Base-by-base conservation (phyloP, 2,797 vertebrate species). In the Tiaroga cobitis region DNA sequence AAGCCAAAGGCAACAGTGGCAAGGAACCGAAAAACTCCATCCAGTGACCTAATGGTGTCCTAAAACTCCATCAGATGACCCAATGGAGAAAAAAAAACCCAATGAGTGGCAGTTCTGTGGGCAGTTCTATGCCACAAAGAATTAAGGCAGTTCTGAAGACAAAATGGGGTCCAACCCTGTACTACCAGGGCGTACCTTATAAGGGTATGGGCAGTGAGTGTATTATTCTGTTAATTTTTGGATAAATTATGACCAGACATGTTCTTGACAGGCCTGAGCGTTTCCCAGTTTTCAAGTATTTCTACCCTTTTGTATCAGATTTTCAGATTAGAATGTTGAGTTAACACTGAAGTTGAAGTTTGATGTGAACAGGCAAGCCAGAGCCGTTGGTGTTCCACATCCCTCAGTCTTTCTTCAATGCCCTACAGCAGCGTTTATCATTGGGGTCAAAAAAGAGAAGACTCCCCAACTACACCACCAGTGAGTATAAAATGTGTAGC, bases 381-480 rank as follows among this genome's bases (percentile, higher is more conserved):
- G 95, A 97, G 51, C 96, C 97, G 0, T 90, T 98, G 91, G 96
- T 98, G 16, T 98, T 96, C 92, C 96, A 97, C 92, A 95, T 98
- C 74, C 96, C 97, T 2, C 97, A 97, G 91, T 92, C 95, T 7
- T 99, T 98, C 93, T 98, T 98, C 32, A 97, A 96, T 13, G 96
- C 96, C 0, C 94, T 98, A 56, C 97, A 98, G 91, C 96, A 97
- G 90, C 95, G 97, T 2, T 95, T 98, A 89, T 98, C 97, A 2
- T 93, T 96, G 13, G 96, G 97, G 18, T 97, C 95, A 69, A 92
- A 96, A 79, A 97, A 97, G 88, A 97, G 97, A 93, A 94, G 97
- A 46, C 95, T 98, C 46, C 97, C 97, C 5, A 97, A 97, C 92
- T 93, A 95, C 46, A 97, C 97, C 9, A 96, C 96, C 92, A 95